phyloP scores from a whole-genome alignment of 2,888 invertebrate species.

The Dugesia japonica region DNA sequence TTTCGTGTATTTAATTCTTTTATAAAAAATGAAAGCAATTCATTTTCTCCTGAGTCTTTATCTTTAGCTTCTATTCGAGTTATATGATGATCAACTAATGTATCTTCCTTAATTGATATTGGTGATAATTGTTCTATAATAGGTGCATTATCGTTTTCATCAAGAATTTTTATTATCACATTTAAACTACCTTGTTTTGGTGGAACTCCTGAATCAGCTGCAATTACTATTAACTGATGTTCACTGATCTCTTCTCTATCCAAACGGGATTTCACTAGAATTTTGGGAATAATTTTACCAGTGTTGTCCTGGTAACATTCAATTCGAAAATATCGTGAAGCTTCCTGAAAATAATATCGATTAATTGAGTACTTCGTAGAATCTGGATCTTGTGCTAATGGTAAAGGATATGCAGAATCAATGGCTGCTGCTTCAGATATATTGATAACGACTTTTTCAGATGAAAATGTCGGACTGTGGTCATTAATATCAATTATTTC shows the following conservation, averaged over 20 bases:
- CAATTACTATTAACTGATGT: constrained; percentile 33
- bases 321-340: neutral
- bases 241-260: constrained; percentile 31
- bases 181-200: constrained; percentile 27
- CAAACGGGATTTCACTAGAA: constrained; percentile 29
- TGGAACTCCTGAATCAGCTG: constrained; percentile 31
- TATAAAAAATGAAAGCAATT: constrained; percentile 28
- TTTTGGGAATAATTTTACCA: constrained; percentile 29
- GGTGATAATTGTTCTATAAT: constrained; percentile 24
- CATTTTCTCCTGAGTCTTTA: constrained; percentile 35
- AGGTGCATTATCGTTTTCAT: constrained; percentile 36
- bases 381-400: constrained; percentile 33
- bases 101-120: constrained; percentile 29
- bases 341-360: constrained; percentile 29
- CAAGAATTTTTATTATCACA: constrained; percentile 33
- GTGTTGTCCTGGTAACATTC: constrained; percentile 10
- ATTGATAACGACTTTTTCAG: constrained; percentile 17
- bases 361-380: constrained; percentile 25
- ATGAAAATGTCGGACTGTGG: constrained; percentile 26
- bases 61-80: constrained; percentile 34
- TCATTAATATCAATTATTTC: constrained; percentile 33
- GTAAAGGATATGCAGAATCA: constrained; percentile 28
- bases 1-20: constrained; percentile 1
- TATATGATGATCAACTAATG: constrained; percentile 20
- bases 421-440: constrained; percentile 29